These are phyloP conservation scores for Aratinga solstitialis DNA, from an alignment of 2,797 vertebrate genomes.

Conservation along the genomic window DNA sequence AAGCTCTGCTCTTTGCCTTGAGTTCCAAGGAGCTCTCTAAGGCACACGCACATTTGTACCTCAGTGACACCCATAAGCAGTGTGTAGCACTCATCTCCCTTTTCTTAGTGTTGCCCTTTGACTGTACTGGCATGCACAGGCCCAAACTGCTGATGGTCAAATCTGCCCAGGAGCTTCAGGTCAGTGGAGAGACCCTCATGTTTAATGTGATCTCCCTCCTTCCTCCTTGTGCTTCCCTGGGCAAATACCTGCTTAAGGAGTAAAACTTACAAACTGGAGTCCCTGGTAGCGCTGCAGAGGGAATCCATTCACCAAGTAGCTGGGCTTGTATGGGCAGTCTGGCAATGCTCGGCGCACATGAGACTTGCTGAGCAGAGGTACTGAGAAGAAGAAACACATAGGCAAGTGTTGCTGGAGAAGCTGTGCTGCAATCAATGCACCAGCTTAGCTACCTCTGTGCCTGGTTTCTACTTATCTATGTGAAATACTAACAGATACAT, in stretches of 20 bases:
- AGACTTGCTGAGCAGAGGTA: constrained; percentile 82
- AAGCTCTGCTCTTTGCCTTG: background rate
- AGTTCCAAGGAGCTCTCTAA: background rate
- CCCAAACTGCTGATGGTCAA: background rate
- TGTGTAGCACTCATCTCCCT: background rate
- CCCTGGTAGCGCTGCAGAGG: constrained; percentile 91
- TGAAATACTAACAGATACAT: background rate
- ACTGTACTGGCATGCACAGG: background rate
- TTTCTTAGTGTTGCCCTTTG: background rate
- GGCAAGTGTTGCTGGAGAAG: background rate
- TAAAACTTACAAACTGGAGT: constrained; percentile 89
- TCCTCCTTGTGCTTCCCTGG: background rate
- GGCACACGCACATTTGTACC: background rate
- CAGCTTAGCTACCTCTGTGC: background rate
- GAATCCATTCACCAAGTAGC: constrained; percentile 86
- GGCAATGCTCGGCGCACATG: constrained; percentile 82
- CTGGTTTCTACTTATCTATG: background rate
- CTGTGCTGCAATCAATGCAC: background rate
- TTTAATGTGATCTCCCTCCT: background rate
- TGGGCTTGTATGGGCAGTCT: constrained; percentile 89
- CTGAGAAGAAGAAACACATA: constrained; percentile 62
- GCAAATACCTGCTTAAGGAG: background rate
- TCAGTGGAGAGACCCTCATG: background rate
- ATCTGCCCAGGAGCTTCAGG: background rate
- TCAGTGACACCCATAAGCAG: background rate